These are phyloP conservation scores for Limnephilus lunatus DNA, from an alignment of 2,888 invertebrate genomes.

Conservation along the genomic window DNA sequence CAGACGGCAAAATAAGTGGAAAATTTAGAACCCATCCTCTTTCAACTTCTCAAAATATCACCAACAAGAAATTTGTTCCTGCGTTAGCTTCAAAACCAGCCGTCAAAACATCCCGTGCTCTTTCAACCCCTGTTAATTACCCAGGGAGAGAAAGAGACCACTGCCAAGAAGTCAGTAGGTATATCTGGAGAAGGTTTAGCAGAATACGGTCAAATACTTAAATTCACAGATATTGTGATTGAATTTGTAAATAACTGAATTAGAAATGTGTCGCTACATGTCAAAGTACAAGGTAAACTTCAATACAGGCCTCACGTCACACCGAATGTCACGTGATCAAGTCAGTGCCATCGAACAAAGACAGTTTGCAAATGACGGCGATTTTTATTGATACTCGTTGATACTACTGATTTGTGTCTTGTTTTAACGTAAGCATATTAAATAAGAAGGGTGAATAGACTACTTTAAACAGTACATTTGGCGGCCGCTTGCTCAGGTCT, in stretches of 20 bases:
- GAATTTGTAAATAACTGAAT: neutral
- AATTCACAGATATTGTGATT: neutral
- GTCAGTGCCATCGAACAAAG: too few species aligned
- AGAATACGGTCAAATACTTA: neutral
- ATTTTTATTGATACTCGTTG: too few species aligned
- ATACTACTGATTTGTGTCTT: too few species aligned
- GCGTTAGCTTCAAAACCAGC: conserved; percentile 25
- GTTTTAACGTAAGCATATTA: too few species aligned
- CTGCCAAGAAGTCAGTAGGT: neutral
- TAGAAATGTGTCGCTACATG: too few species aligned
- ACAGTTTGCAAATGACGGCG: too few species aligned
- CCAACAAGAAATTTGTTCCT: conserved; percentile 57
- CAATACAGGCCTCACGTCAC: too few species aligned
- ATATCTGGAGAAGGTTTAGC: neutral
- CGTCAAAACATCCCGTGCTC: conserved; percentile 40
- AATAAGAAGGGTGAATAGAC: too few species aligned
- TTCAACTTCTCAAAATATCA: conserved; percentile 62
- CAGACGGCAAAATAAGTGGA: conserved; percentile 66
- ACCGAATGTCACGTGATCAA: too few species aligned
- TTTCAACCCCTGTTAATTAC: conserved; percentile 11
- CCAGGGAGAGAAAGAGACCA: conserved; percentile 27
- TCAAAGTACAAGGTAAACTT: too few species aligned
- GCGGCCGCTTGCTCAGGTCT: too few species aligned
- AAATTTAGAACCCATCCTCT: conserved; percentile 61
- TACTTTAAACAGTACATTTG: too few species aligned